phyloP scores from a whole-genome alignment of 2,888 invertebrate species.

The Drosophila infuscata region DNA sequence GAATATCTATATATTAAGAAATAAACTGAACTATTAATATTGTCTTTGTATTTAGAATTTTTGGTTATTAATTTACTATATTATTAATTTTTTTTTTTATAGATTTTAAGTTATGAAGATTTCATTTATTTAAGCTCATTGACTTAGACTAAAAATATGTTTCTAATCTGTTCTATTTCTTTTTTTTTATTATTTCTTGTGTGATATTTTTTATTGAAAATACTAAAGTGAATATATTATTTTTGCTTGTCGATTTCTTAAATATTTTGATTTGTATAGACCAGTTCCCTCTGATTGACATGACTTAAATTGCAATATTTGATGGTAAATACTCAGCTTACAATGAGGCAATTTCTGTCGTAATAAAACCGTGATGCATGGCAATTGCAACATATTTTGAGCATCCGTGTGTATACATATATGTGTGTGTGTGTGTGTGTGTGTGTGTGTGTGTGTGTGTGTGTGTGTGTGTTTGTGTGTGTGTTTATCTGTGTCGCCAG shows the following conservation, averaged over 20 bases:
- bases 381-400: constrained; percentile 23
- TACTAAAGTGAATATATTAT: neutral
- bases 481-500: neutral
- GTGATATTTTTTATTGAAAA: neutral
- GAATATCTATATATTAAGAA: no score
- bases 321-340: constrained; percentile 18
- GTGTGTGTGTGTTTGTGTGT: neutral
- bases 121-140: no score
- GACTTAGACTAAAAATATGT: neutral
- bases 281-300: neutral
- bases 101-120: no score
- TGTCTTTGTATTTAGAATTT: no score
- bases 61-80: no score
- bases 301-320: constrained; percentile 3
- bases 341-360: constrained; percentile 42
- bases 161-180: no score
- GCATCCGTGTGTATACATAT: constrained; percentile 13
- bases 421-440: neutral
- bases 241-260: neutral
- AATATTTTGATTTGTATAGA: neutral
- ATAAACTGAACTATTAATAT: no score
- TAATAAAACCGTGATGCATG: constrained; percentile 64
- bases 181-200: neutral
- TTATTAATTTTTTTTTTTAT: no score
- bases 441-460: neutral